Evolutionary conservation across 2,888 invertebrate species (phyloP).

Genomic region (Cheilosia vulpina): DNA sequence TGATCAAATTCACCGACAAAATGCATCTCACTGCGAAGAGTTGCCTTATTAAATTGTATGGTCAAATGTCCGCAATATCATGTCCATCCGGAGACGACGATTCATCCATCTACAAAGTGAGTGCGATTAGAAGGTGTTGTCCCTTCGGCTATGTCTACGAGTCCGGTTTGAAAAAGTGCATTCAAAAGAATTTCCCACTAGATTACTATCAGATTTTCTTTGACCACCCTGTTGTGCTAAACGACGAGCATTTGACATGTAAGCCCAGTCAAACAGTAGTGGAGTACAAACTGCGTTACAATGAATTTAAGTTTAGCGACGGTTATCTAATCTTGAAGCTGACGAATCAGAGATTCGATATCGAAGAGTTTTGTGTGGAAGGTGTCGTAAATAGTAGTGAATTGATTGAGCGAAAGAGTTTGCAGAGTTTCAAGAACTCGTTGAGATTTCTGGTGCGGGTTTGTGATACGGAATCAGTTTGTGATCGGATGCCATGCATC

Average conservation of each 20-base stretch:
- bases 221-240: slow-evolving; percentile 77
- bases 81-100: slow-evolving; percentile 75
- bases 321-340: slow-evolving; percentile 76
- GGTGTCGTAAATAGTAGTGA: slow-evolving; percentile 75
- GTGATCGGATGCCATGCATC: slow-evolving; percentile 80
- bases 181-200: slow-evolving; percentile 72
- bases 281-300: slow-evolving; percentile 79
- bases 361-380: slow-evolving; percentile 80
- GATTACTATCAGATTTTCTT: slow-evolving; percentile 78
- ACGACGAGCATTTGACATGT: slow-evolving; percentile 78
- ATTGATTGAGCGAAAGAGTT: slow-evolving; percentile 53
- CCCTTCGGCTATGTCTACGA: slow-evolving; percentile 79
- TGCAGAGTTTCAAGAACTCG: slow-evolving; percentile 42
- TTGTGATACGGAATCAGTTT: slow-evolving; percentile 77
- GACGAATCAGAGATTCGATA: slow-evolving; percentile 73
- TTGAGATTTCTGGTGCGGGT: slow-evolving; percentile 77
- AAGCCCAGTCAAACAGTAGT: slow-evolving; percentile 78
- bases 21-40: slow-evolving; percentile 36
- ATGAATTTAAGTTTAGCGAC: slow-evolving; percentile 77
- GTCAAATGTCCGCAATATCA: slow-evolving; percentile 76
- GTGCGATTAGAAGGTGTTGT: slow-evolving; percentile 81
- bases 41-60: slow-evolving; percentile 77
- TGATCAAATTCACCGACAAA: slow-evolving; percentile 48
- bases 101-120: slow-evolving; percentile 71
- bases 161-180: slow-evolving; percentile 76